Base-by-base conservation (phyloP, 2,113 vertebrate species). In the Poeciliopsis prolifica region DNA sequence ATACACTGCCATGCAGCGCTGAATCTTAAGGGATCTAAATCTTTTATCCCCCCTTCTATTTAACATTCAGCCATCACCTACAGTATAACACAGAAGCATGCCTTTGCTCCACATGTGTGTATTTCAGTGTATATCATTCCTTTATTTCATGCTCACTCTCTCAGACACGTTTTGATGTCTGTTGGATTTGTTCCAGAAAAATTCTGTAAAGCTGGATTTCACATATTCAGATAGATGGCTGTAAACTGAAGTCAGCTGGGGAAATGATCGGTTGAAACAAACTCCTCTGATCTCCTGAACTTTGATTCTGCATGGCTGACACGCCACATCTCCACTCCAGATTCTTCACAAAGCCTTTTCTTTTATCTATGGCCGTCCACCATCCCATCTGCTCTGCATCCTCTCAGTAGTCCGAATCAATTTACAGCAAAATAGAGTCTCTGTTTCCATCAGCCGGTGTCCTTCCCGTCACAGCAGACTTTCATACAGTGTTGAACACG, bases 401-500 rank as follows among this genome's bases (percentile, higher is more conserved):
- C 72, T 72, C 61, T 66, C 72, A 85, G 74, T 24, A 68, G 70
- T 61, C 33, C 30, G 64, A 64, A 83, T 75, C 48, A 2, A 66
- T 68, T 73, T 3, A 10, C 74, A 83, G 75, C 77, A 76, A 87
- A 86, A 75, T 61, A 74, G 70, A 44, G 3, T 67, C 76, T 71
- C 48, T 82, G 79, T 83, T 83, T 78, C 86, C 88, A 85, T 88
- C 79, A 76, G 83, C 3, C 3, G 3, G 31, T 9, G 70, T 82
- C 62, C 74, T 80, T 79, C 79, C 77, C 73, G 28, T 83, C 79
- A 77, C 79, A 81, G 79, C 29, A 29, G 81, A 78, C 70, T 74
- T 84, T 84, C 78, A 84, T 74, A 75, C 66, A 63, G 69, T 22
- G 65, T 87, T 81, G 81, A 83, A 86, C 85, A 82, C 65, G 68